phyloP scores from a whole-genome alignment of 2,888 invertebrate genomes.

The Melieria omissa region DNA sequence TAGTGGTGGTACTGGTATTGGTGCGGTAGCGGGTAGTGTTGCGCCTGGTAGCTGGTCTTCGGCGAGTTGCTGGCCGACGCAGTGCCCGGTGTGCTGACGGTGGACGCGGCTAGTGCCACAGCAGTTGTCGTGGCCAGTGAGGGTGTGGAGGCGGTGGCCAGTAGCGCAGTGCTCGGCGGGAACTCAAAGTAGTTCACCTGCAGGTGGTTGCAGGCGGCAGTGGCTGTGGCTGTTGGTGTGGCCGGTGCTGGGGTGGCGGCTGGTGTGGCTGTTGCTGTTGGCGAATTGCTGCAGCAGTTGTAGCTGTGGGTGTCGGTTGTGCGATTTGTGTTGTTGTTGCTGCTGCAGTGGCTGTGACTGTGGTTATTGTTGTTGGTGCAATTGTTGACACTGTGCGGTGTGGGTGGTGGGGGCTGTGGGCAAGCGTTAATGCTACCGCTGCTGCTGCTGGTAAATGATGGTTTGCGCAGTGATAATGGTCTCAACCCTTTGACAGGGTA shows the following conservation, averaged over 20 bases:
- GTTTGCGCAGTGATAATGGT: constrained; percentile 65
- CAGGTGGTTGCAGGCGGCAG: constrained; percentile 49
- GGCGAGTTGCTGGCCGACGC: constrained; percentile 49
- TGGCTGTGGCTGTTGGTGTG: constrained; percentile 24
- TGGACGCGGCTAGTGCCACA: constrained; percentile 41
- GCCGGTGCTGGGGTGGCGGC: constrained; percentile 3
- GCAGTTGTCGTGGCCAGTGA: constrained; percentile 48
- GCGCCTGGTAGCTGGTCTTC: constrained; percentile 43
- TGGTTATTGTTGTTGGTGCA: constrained; percentile 41
- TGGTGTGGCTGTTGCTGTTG: constrained; percentile 53
- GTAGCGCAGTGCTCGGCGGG: constrained; percentile 50
- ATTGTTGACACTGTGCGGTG: constrained; percentile 52
- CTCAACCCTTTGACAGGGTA: constrained; percentile 67
- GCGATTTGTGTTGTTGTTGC: constrained; percentile 30
- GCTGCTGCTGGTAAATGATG: constrained; percentile 58
- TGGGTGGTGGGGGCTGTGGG: constrained; percentile 61
- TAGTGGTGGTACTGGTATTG: constrained; percentile 37
- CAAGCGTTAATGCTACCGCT: constrained; percentile 59
- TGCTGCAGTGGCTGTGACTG: constrained; percentile 20
- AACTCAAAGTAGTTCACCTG: constrained; percentile 61
- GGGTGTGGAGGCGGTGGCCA: constrained; percentile 55
- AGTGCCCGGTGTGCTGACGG: constrained; percentile 44
- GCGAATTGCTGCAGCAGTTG: constrained; percentile 53
- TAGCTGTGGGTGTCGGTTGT: constrained; percentile 41
- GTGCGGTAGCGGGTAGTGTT: constrained; percentile 43